Evolutionary conservation across 2,888 invertebrate genomes (phyloP).

Genomic region (Halictus quadricinctus): DNA sequence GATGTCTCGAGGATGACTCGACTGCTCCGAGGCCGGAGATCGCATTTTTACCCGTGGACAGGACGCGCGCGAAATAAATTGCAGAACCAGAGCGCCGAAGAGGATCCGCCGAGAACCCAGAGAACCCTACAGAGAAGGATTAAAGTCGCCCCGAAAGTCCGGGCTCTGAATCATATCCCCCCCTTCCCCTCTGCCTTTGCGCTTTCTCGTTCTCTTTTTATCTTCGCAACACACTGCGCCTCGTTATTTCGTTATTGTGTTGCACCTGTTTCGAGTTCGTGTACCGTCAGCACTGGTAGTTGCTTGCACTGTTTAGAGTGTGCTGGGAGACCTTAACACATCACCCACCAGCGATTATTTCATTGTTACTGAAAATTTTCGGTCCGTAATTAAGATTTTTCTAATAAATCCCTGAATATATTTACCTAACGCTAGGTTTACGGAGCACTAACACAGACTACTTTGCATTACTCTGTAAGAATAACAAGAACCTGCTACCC

Average conservation of each 20-base stretch:
- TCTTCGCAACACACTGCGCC: neutral
- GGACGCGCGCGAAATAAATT: constrained; percentile 14
- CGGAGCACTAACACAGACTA: too few species aligned
- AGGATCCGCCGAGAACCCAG: neutral
- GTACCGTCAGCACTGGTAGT: too few species aligned
- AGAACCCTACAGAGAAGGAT: constrained; percentile 19
- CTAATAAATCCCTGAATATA: too few species aligned
- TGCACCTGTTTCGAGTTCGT: neutral
- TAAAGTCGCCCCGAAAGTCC: constrained; percentile 8
- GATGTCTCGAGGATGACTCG: constrained; percentile 63
- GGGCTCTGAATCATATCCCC: constrained; percentile 3
- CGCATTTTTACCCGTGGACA: constrained; percentile 21
- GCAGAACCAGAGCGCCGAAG: neutral
- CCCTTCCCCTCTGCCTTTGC: neutral
- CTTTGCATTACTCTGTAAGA: too few species aligned
- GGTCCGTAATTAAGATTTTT: too few species aligned
- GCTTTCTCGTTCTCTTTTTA: constrained; percentile 5
- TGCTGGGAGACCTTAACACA: too few species aligned
- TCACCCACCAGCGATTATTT: too few species aligned
- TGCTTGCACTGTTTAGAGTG: too few species aligned
- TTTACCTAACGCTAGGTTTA: too few species aligned
- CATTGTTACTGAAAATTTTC: too few species aligned
- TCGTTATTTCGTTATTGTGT: constrained; percentile 17
- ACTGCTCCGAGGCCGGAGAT: constrained; percentile 31
- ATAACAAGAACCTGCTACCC: too few species aligned